Percentiles rank a stretch among this genome's conserved stretches.
Conservation (phyloP, 2,888 invertebrate species). For the Drosophila quinaria region DNA sequence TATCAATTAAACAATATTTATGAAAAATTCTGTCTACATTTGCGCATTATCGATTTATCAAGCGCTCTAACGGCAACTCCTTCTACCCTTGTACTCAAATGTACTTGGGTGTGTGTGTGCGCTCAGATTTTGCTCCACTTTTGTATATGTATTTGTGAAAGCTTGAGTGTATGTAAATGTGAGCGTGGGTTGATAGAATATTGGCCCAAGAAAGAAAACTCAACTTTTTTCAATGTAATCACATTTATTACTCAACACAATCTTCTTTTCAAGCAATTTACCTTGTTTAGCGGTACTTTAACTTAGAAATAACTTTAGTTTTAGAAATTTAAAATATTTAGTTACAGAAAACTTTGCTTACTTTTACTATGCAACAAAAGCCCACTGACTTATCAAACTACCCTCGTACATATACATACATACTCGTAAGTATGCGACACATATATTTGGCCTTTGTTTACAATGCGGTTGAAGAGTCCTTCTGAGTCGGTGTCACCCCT, state of each 20-base stretch:
- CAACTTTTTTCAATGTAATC: background rate
- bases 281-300: background rate
- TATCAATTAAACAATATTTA: slow-evolving; percentile 2
- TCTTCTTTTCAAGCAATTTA: background rate
- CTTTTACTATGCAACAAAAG: too few species aligned
- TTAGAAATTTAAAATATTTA: too few species aligned
- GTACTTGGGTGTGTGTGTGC: slow-evolving; percentile 20
- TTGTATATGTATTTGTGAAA: slow-evolving; percentile 12
- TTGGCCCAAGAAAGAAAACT: background rate
- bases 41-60: slow-evolving; percentile 82
- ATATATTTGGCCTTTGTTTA: slow-evolving; percentile 19
- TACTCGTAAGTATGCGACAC: slow-evolving; percentile 12
- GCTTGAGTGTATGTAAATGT: background rate
- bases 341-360: too few species aligned
- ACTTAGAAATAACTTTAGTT: background rate
- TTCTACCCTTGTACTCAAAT: slow-evolving; percentile 37
- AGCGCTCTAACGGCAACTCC: slow-evolving; percentile 54
- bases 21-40: slow-evolving; percentile 80
- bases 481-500: background rate
- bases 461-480: slow-evolving; percentile 11
- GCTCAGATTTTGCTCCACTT: slow-evolving; percentile 57
- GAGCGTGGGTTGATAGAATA: background rate
- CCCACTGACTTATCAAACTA: background rate
- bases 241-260: background rate
- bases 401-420: background rate